Percentiles rank a stretch among this genome's conserved stretches.
Conservation (phyloP, 1,140 invertebrate genomes). For the Maconellicoccus hirsutus region DNA sequence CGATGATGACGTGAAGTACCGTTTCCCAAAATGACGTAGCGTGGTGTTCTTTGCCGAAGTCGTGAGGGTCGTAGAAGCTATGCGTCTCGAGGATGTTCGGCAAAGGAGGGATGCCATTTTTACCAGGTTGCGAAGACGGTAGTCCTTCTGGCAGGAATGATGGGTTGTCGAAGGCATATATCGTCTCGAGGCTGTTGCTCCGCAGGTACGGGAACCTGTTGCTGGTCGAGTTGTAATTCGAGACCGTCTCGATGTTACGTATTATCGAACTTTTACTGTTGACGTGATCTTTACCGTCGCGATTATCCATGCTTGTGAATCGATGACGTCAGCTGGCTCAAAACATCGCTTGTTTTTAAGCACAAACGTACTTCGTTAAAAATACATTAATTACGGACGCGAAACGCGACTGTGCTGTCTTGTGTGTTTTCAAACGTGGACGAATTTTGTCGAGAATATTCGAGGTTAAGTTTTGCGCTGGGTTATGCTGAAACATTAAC, state of each 20-base stretch:
- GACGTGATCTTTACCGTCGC: neutral
- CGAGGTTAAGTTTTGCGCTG: too few species aligned
- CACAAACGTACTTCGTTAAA: slow-evolving; percentile 2
- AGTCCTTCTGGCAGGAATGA: neutral
- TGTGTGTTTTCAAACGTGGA: too few species aligned
- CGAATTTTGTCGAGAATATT: too few species aligned
- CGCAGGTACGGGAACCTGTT: neutral
- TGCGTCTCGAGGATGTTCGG: neutral
- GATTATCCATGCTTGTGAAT: neutral
- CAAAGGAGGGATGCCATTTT: neutral
- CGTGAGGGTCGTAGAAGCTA: neutral
- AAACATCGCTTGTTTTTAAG: neutral
- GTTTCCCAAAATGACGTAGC: slow-evolving; percentile 12
- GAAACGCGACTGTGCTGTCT: neutral
- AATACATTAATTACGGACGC: neutral
- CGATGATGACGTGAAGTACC: neutral
- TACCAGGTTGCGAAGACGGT: neutral
- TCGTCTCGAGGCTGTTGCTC: neutral
- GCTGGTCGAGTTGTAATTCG: neutral
- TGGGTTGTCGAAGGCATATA: neutral
- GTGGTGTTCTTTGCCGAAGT: neutral
- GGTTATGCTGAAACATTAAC: too few species aligned
- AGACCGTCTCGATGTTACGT: neutral
- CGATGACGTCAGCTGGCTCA: neutral
- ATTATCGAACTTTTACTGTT: neutral